phyloP scores from a whole-genome alignment of 2,888 invertebrate genomes.

The Harmothoe impar region DNA sequence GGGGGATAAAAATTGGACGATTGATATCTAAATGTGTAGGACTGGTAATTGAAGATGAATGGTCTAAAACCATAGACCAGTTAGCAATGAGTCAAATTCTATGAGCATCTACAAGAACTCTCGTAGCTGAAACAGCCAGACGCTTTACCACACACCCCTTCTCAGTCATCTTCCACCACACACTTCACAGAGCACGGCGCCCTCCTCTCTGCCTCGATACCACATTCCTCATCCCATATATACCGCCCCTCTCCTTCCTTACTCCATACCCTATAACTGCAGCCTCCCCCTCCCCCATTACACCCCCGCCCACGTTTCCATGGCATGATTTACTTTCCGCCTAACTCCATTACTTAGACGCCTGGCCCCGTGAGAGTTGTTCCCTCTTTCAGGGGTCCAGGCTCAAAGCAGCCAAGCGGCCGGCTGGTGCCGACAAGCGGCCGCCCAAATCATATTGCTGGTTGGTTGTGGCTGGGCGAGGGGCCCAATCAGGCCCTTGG shows the following conservation, averaged over 20 bases:
- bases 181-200: too few species aligned
- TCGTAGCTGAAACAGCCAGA: too few species aligned
- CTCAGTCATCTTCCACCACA: too few species aligned
- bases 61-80: too few species aligned
- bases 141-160: too few species aligned
- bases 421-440: neutral
- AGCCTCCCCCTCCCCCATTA: neutral
- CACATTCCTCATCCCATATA: too few species aligned
- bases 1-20: too few species aligned
- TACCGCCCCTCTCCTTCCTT: neutral
- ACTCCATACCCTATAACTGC: neutral
- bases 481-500: constrained; percentile 12
- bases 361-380: neutral
- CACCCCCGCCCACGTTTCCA: neutral
- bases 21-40: too few species aligned
- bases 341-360: constrained; percentile 43
- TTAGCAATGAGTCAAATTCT: too few species aligned
- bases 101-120: too few species aligned
- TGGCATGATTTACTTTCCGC: constrained; percentile 29
- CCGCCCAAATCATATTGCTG: constrained; percentile 22
- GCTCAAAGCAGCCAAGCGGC: constrained; percentile 3
- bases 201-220: too few species aligned
- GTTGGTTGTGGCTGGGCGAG: neutral
- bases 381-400: neutral
- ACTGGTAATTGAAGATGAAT: too few species aligned